These are phyloP conservation scores for Cyanoliseus patagonus DNA, from an alignment of 2,113 vertebrate genomes.

Conservation along the genomic window DNA sequence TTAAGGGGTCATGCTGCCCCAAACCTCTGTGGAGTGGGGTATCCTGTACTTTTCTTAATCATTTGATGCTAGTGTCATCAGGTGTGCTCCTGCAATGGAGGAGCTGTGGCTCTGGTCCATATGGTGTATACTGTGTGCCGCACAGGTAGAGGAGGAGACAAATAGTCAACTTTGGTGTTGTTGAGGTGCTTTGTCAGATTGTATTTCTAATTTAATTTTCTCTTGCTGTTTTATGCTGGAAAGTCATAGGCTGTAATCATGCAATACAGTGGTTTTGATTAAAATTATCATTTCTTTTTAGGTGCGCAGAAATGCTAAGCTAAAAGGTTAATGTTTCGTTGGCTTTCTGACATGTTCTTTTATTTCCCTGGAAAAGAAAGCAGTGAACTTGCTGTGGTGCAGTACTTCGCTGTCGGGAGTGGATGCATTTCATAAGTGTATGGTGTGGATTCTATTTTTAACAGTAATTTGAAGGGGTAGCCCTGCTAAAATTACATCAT, in stretches of 20 bases:
- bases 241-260: neutral
- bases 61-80: neutral
- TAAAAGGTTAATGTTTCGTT: neutral
- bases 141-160: neutral
- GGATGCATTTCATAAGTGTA: slow-evolving; percentile 73
- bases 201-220: neutral
- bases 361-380: neutral
- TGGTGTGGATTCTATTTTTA: slow-evolving; percentile 64
- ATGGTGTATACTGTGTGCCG: accelerated
- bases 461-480: slow-evolving; percentile 49
- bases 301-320: neutral
- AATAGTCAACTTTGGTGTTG: neutral
- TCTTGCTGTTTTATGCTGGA: neutral
- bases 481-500: slow-evolving; percentile 73
- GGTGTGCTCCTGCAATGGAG: neutral
- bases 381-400: slow-evolving; percentile 30
- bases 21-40: accelerated
- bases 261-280: neutral
- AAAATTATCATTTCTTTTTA: neutral
- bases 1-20: neutral
- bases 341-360: neutral
- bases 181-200: neutral
- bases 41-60: neutral
- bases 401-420: slow-evolving; percentile 61
- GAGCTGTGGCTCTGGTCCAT: neutral